Base-by-base conservation (phyloP, 2,113 vertebrate species). In the Gallinago jamesoni region DNA sequence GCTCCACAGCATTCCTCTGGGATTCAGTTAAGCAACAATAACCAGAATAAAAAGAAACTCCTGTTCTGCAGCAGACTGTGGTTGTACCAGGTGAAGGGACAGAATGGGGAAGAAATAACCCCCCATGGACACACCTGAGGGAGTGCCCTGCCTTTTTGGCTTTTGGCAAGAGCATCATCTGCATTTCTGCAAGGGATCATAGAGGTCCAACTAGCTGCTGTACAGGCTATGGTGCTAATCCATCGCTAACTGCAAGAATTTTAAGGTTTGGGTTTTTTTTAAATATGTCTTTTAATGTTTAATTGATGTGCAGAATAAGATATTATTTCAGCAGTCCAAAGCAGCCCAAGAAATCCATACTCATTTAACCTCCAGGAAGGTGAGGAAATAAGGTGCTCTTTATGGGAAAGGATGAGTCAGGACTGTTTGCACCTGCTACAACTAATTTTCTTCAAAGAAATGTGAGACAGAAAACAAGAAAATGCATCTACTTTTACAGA, bases 191-290 rank as follows among this genome's bases (percentile, higher is more conserved):
- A 62, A 86, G 16, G 4, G 2, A 15, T 39, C 13, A 8, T 8
- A 23, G 19, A 48, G 6, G 6, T 69, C 20, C 12, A 27, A 28
- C 6, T 20, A 28, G 5, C 11, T 57, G 22, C 14, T 64, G 6
- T 76, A 5, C 3, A 53, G 43, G 17, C 5, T 60, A 18, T 14
- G 27, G 3, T 45, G 5, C 3, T 53, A n/a, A 78, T 52, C 30
- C 19, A 33, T 10, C 60, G 31, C 3, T 30, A 39, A 5, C 6
- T 9, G 33, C 30, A 64, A 18, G 1, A 25, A 59, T 91, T 57
- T 48, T 48, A 20, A 20, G 19, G 20, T 1, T 37, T 37, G n/a
- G 1, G 4, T 1, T 16, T 39, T 31, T 47, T 52, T 4, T 3
- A 43, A 47, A 8, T 33, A 27, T 37, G 3, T 2, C 9, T 31